Base-by-base conservation (phyloP, 2,113 vertebrate species). In the Ptilorrhoa leucosticta region DNA sequence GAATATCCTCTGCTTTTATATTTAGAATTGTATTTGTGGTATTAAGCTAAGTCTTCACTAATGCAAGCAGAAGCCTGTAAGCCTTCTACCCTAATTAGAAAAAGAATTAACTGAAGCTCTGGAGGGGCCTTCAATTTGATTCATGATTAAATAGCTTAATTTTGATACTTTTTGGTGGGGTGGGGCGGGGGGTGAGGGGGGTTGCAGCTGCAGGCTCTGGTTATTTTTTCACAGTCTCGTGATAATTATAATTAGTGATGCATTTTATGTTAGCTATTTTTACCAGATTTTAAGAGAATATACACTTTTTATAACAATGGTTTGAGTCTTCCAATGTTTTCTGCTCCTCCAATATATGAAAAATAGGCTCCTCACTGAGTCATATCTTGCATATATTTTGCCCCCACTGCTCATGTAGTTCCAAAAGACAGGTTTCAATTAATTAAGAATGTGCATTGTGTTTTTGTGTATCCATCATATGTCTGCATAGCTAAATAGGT, bases 181-280 rank as follows among this genome's bases (percentile, higher is more conserved):
- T 37, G 10, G 19, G 20, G 5, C n/a, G n/a, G n/a, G n/a, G n/a
- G n/a, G n/a, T n/a, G n/a, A n/a, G 2, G 7, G 26, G 10, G 12
- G 2, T 39, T 40, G 16, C 47, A 77, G 13, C 42, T 53, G 13
- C 30, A 77, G n/a, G 15, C 21, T 44, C 13, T n/a, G 10, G 6
- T n/a, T 54, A 19, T 23, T 61, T 71, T 79, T 65, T 83, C 39
- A 73, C 33, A 13, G 11, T 82, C 21, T 77, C 13, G 3, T 73
- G 16, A 39, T 54, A 84, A 64, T 87, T 71, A 73, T 33, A 83
- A 60, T 61, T 60, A 53, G 9, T 37, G 18, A 44, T 47, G 13
- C 8, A 13, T 48, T 88, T 88, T 73, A 51, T 53, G 17, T 75
- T 71, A 63, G n/a, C 24, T 82, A 13, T 71, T 79, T 70, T 44